phyloP scores from a whole-genome alignment of 2,888 invertebrate species.

The Trileptium ribeirensis region DNA sequence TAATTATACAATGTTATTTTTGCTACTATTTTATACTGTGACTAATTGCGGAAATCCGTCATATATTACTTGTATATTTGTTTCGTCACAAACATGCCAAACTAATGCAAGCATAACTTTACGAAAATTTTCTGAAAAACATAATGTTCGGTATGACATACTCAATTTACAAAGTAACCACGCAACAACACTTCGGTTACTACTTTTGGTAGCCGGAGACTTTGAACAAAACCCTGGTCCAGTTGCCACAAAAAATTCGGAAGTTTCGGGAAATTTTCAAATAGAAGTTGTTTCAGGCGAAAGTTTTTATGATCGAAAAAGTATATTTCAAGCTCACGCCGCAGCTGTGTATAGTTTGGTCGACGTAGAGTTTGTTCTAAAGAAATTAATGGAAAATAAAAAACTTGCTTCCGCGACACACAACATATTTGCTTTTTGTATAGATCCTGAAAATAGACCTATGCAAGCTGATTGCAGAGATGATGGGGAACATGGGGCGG shows the following conservation, averaged over 20 bases:
- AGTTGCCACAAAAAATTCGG: background rate
- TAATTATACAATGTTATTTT: too few species aligned
- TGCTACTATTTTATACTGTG: too few species aligned
- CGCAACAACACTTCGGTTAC: background rate
- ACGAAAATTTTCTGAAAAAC: too few species aligned
- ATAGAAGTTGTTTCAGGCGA: constrained; percentile 60
- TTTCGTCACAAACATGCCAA: too few species aligned
- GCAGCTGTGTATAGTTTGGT: constrained; percentile 59
- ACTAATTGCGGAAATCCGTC: too few species aligned
- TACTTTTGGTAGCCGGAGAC: background rate
- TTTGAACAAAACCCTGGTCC: background rate
- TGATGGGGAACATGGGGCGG: constrained; percentile 75
- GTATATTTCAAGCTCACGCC: constrained; percentile 71
- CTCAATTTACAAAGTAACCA: too few species aligned
- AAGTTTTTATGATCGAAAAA: constrained; percentile 66
- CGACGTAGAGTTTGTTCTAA: constrained; percentile 62
- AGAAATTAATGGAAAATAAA: constrained; percentile 61
- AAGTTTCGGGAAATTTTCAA: background rate
- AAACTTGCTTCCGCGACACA: constrained; percentile 73
- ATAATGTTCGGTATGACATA: too few species aligned
- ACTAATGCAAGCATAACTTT: too few species aligned
- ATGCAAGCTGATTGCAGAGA: constrained; percentile 76
- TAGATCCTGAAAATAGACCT: background rate
- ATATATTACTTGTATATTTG: too few species aligned
- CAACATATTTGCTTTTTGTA: constrained; percentile 66